These are phyloP conservation scores for Panthera uncia DNA, from an alignment of 2,113 vertebrate species.

Conservation along the genomic window DNA sequence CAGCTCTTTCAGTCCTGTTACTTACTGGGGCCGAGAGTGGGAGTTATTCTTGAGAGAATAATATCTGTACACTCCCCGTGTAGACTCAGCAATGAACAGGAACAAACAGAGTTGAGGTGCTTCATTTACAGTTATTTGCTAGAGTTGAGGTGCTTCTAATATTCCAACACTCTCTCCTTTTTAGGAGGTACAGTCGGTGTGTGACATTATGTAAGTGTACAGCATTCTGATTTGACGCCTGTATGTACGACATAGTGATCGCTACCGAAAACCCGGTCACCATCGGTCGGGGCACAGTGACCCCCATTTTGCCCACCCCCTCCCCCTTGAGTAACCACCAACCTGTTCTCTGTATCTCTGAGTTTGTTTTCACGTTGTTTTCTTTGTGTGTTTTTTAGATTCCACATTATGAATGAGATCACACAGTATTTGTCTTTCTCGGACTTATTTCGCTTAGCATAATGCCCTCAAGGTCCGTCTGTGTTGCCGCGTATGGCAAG, in stretches of 20 bases:
- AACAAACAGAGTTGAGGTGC: neutral
- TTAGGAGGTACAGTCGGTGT: no score
- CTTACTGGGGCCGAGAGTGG: neutral
- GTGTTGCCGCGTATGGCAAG: accelerated
- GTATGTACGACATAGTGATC: neutral
- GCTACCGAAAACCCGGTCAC: neutral
- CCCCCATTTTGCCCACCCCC: neutral
- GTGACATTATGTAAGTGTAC: neutral
- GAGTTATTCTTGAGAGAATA: neutral
- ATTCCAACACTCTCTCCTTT: neutral
- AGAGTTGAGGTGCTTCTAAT: neutral
- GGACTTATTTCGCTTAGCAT: neutral
- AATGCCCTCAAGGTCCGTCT: neutral
- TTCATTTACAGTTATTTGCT: neutral
- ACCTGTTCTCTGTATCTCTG: neutral
- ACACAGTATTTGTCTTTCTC: no score
- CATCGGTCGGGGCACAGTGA: neutral
- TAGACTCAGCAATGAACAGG: neutral
- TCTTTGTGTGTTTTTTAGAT: neutral
- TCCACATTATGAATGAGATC: neutral
- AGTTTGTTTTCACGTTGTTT: neutral
- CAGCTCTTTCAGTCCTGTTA: neutral
- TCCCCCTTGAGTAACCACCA: neutral
- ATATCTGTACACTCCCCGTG: accelerated
- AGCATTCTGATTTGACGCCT: neutral